A percentile compares a stretch with the other conserved stretches of the same genome.
These are phyloP conservation scores for Salticus scenicus DNA, from an alignment of 2,888 invertebrate species.

Conservation along the genomic window DNA sequence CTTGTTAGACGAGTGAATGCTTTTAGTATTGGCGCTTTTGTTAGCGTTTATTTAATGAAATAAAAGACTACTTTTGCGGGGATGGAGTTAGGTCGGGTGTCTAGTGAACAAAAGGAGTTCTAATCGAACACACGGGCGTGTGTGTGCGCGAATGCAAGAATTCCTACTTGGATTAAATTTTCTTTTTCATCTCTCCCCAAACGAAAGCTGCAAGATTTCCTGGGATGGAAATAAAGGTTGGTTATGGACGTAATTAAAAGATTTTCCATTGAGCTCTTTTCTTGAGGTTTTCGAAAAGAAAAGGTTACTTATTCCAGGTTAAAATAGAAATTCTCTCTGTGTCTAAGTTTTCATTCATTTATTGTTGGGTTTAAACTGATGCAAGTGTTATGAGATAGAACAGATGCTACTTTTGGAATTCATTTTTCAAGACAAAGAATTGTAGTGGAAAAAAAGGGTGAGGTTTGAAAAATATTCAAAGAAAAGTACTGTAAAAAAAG, in stretches of 20 bases:
- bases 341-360: neutral
- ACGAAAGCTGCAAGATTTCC: neutral
- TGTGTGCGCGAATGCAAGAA: neutral
- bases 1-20: constrained; percentile 68
- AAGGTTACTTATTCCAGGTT: neutral
- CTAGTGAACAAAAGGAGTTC: constrained; percentile 9
- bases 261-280: neutral
- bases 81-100: constrained; percentile 7
- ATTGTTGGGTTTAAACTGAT: too few species aligned
- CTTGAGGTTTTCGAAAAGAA: neutral
- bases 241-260: constrained; percentile 9
- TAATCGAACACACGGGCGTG: neutral
- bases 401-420: too few species aligned
- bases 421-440: too few species aligned
- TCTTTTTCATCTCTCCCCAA: neutral
- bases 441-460: too few species aligned
- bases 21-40: constrained; percentile 59
- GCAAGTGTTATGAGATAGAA: too few species aligned
- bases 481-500: too few species aligned
- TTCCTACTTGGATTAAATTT: neutral
- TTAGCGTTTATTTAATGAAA: constrained; percentile 58
- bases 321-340: neutral
- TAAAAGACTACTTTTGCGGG: constrained; percentile 40
- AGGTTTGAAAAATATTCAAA: too few species aligned
- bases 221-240: neutral